phyloP scores from a whole-genome alignment of 2,797 vertebrate species.

The Serranus cabrilla region DNA sequence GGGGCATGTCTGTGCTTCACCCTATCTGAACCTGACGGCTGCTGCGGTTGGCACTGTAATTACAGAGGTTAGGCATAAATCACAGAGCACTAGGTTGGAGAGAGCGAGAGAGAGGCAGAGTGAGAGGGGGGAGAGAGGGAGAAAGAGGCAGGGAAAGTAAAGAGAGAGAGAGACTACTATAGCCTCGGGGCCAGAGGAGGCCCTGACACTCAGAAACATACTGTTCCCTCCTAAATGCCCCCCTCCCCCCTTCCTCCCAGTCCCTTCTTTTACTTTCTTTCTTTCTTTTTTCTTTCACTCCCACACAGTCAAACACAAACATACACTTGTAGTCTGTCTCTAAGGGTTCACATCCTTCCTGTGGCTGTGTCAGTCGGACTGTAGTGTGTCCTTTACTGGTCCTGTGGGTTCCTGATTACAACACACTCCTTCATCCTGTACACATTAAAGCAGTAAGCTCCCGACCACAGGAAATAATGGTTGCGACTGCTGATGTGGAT shows the following conservation, averaged over 20 bases:
- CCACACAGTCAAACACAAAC: constrained; percentile 41
- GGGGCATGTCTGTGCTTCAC: constrained; percentile 80
- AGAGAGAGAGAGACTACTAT: constrained; percentile 57
- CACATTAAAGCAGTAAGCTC: constrained; percentile 49
- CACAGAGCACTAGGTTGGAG: constrained; percentile 55
- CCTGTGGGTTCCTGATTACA: constrained; percentile 47
- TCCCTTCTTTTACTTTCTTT: constrained; percentile 22
- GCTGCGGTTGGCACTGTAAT: constrained; percentile 75
- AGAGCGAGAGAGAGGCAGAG: constrained; percentile 30
- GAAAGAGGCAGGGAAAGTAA: constrained; percentile 48
- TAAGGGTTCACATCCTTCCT: constrained; percentile 43
- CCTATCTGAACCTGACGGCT: constrained; percentile 77
- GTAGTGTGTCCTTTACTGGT: constrained; percentile 45
- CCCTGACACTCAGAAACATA: constrained; percentile 65
- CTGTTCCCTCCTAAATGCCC: constrained; percentile 59
- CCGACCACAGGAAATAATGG: constrained; percentile 49
- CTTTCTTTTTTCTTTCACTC: background rate
- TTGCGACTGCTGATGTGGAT: constrained; percentile 26
- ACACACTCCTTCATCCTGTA: constrained; percentile 33
- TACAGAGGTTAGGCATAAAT: constrained; percentile 78
- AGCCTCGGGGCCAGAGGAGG: constrained; percentile 63
- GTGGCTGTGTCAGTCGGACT: constrained; percentile 45
- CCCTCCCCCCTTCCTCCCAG: background rate
- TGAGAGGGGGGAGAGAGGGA: background rate
- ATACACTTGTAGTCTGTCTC: constrained; percentile 28